These are phyloP conservation scores for Periophthalmodon schlosseri DNA, from an alignment of 2,113 vertebrate genomes.

Conservation along the genomic window DNA sequence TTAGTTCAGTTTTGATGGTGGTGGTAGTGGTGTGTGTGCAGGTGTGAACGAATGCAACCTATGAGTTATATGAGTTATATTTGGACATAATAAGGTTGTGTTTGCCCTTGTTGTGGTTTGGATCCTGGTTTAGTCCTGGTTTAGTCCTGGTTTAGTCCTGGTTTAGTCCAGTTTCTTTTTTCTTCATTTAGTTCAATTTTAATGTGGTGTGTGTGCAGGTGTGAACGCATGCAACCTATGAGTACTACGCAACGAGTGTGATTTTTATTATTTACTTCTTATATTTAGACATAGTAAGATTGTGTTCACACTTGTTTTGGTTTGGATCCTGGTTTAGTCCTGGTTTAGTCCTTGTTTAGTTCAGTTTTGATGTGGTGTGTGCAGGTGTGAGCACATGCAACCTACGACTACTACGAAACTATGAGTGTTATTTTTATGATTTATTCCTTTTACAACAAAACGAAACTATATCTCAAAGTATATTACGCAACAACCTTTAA, in stretches of 20 bases:
- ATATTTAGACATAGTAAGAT: neutral
- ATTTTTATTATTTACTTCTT: too few relatives aligned
- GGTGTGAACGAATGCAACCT: neutral
- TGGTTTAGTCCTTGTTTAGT: neutral
- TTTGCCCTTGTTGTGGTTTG: neutral
- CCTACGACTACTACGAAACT: too few relatives aligned
- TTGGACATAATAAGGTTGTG: neutral
- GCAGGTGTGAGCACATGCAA: neutral
- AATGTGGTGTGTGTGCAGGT: neutral
- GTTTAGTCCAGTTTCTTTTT: neutral
- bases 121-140: too few relatives aligned
- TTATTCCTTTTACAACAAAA: too few relatives aligned
- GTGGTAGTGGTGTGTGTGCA: neutral
- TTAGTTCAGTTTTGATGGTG: neutral
- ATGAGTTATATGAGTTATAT: neutral
- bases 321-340: neutral
- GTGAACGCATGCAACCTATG: neutral
- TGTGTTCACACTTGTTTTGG: neutral
- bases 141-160: neutral
- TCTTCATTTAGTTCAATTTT: neutral
- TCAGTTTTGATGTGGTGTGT: neutral
- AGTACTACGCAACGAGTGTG: too few relatives aligned
- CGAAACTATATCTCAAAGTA: too few relatives aligned
- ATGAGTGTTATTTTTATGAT: too few relatives aligned
- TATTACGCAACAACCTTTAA: too few relatives aligned